These are phyloP conservation scores for Oryzias sinensis DNA, from an alignment of 2,797 vertebrate species.

Conservation along the genomic window DNA sequence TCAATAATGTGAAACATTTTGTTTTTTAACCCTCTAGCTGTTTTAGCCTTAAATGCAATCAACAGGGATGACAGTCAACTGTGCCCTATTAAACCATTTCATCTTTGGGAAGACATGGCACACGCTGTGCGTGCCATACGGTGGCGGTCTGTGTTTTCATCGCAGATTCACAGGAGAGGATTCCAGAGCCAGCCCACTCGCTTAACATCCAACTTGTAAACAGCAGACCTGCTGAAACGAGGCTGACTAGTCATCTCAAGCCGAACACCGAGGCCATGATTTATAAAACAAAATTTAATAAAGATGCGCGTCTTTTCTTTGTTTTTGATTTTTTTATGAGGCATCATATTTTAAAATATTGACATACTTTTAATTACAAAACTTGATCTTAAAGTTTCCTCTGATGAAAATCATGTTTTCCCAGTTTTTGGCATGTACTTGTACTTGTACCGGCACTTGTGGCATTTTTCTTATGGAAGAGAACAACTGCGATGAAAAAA, in stretches of 20 bases:
- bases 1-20: background rate
- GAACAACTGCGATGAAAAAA: too few species aligned
- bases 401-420: too few species aligned
- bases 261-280: constrained; percentile 1
- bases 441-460: too few species aligned
- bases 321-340: too few species aligned
- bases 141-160: constrained; percentile 41
- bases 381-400: too few species aligned
- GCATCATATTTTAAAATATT: too few species aligned
- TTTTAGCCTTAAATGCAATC: background rate
- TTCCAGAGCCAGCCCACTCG: constrained; percentile 24
- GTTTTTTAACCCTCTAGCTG: too few species aligned
- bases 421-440: too few species aligned
- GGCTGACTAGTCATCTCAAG: constrained; percentile 12
- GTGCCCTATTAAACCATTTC: background rate
- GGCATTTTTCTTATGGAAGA: too few species aligned
- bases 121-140: constrained; percentile 21
- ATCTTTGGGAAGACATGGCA: constrained; percentile 14
- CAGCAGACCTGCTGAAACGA: constrained; percentile 10
- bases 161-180: constrained; percentile 34
- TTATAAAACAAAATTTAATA: constrained; percentile 3
- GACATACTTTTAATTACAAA: too few species aligned
- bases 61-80: background rate
- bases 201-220: constrained; percentile 15
- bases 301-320: background rate